phyloP scores from a whole-genome alignment of 2,797 vertebrate species.

The Myripristis jacobus region DNA sequence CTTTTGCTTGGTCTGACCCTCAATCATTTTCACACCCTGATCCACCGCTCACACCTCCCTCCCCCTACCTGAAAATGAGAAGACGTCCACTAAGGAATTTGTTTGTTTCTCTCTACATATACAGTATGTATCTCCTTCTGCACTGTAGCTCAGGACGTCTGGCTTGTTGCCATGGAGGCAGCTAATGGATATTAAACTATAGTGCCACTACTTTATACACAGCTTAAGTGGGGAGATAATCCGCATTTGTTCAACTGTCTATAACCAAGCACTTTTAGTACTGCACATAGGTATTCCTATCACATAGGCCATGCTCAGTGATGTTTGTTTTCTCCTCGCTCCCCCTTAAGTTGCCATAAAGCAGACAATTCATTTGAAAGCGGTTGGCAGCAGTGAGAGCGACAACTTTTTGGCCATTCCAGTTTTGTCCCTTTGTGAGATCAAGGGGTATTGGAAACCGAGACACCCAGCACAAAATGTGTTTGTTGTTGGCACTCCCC shows the following conservation, averaged over 20 bases:
- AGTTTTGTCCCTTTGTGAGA: slow-evolving; percentile 29
- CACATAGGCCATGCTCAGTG: slow-evolving; percentile 9
- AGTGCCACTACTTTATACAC: slow-evolving; percentile 27
- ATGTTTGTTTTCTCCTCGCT: slow-evolving; percentile 12
- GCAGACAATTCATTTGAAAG: slow-evolving; percentile 40
- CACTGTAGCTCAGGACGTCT: neutral
- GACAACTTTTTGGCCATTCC: slow-evolving; percentile 24
- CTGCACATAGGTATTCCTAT: slow-evolving; percentile 17
- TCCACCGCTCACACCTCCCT: slow-evolving; percentile 12
- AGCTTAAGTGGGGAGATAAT: slow-evolving; percentile 25
- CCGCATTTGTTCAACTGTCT: slow-evolving; percentile 23
- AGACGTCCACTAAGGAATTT: slow-evolving; percentile 16
- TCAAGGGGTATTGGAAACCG: slow-evolving; percentile 31
- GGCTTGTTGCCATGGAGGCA: neutral
- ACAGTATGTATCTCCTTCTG: slow-evolving; percentile 13
- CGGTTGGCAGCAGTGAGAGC: slow-evolving; percentile 32
- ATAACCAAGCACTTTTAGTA: slow-evolving; percentile 27
- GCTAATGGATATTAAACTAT: slow-evolving; percentile 16
- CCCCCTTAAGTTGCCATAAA: slow-evolving; percentile 16
- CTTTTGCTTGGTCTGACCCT: slow-evolving; percentile 29
- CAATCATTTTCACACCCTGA: slow-evolving; percentile 61
- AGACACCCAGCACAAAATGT: slow-evolving; percentile 12
- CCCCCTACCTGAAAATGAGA: slow-evolving; percentile 44
- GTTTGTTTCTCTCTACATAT: slow-evolving; percentile 45
- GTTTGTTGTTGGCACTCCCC: slow-evolving; percentile 19